Evolutionary conservation across 2,797 vertebrate species (phyloP).

Genomic region (Periophthalmus magnuspinnatus): DNA sequence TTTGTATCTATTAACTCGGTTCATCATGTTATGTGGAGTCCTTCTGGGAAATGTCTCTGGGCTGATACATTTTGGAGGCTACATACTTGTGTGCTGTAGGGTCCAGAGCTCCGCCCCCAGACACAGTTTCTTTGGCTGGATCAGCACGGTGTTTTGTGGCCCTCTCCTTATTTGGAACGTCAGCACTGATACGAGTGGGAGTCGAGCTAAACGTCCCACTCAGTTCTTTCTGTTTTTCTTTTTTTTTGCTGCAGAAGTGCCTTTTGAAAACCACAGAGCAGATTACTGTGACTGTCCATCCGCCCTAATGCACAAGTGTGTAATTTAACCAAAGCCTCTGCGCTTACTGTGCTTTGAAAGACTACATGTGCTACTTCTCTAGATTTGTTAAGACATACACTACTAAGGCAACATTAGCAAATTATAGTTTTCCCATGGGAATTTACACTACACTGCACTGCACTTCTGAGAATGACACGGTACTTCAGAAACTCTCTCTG

Average conservation of each 20-base stretch:
- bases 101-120: constrained; percentile 30
- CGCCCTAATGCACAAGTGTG: constrained; percentile 42
- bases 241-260: constrained; percentile 46
- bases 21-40: constrained; percentile 49
- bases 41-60: constrained; percentile 71
- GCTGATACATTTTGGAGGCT: constrained; percentile 72
- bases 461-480: constrained; percentile 56
- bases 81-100: constrained; percentile 61
- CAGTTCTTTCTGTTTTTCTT: constrained; percentile 53
- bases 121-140: constrained; percentile 62
- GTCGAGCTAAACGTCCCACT: constrained; percentile 72
- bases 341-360: constrained; percentile 61
- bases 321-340: constrained; percentile 58
- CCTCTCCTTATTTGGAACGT: constrained; percentile 79
- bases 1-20: background rate
- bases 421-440: constrained; percentile 72
- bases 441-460: constrained; percentile 70
- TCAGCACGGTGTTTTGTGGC: constrained; percentile 61
- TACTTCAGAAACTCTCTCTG: constrained; percentile 1
- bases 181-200: constrained; percentile 75
- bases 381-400: constrained; percentile 68
- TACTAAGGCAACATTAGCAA: constrained; percentile 73
- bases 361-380: constrained; percentile 61
- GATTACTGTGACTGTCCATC: constrained; percentile 47
- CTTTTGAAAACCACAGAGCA: constrained; percentile 42